phyloP scores from a whole-genome alignment of 1,140 invertebrate species.

The Bactericera cockerelli region DNA sequence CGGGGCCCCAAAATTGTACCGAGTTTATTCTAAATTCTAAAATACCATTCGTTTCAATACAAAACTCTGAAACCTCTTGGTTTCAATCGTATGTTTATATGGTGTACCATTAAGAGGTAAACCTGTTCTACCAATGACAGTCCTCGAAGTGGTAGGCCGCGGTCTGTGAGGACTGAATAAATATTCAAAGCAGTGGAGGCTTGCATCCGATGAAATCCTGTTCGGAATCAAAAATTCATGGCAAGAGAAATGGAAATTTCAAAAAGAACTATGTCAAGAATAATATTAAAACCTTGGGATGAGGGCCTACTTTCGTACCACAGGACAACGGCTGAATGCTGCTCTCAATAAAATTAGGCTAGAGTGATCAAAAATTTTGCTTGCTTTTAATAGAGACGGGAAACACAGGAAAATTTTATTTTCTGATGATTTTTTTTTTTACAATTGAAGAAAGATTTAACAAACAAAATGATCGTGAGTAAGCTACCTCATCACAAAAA shows the following conservation, averaged over 20 bases:
- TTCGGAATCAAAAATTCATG: background rate
- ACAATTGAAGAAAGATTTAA: background rate
- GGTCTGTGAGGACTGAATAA: no score
- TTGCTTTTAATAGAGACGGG: background rate
- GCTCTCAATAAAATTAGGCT: no score
- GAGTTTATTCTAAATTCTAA: no score
- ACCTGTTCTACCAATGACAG: background rate
- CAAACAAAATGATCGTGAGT: background rate
- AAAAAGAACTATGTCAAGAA: no score
- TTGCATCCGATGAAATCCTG: no score
- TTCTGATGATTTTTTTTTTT: background rate
- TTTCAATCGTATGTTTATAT: background rate
- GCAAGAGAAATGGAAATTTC: background rate
- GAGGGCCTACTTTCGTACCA: background rate
- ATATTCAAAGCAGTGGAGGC: background rate
- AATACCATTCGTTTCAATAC: no score
- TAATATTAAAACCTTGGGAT: background rate
- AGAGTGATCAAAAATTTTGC: background rate
- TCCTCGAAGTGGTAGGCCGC: no score
- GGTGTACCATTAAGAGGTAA: background rate
- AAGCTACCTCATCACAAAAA: background rate
- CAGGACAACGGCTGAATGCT: background rate
- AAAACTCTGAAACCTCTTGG: background rate
- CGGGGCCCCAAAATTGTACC: no score
- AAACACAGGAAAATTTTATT: background rate